A percentile compares a stretch with the other conserved stretches of the same genome.
Evolutionary conservation across 92 coral and sea anemone genomes (phyloP).

Genomic region (Diadumene lineata): DNA sequence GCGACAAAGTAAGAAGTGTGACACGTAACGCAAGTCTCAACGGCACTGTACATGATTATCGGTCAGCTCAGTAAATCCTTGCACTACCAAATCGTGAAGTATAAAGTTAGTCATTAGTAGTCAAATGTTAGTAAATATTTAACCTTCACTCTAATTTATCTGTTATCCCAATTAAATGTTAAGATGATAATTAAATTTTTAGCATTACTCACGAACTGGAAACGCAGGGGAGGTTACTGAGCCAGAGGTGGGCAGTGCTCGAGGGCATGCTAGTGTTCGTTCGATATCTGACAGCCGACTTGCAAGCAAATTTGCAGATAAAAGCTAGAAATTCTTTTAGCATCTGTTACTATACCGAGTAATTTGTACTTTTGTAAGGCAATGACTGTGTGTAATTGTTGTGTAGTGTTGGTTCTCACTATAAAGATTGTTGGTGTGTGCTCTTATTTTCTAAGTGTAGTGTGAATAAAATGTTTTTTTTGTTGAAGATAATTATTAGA

Average conservation of each 20-base stretch:
- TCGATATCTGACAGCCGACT: background rate
- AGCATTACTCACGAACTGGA: constrained; percentile 25
- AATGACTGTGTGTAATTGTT: background rate
- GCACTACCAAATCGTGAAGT: constrained; percentile 3
- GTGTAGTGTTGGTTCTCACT: background rate
- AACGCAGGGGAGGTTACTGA: constrained; percentile 28
- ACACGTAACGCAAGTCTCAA: background rate
- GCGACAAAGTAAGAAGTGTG: background rate
- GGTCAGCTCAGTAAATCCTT: background rate
- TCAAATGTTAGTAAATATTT: background rate
- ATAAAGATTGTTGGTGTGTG: no score
- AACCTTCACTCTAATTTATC: background rate
- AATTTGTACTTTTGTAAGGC: no score
- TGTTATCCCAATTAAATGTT: background rate
- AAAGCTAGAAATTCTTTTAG: no score
- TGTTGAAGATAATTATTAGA: no score
- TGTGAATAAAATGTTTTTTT: background rate
- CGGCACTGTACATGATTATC: background rate
- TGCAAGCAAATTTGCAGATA: no score
- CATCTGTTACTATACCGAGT: no score
- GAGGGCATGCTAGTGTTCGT: background rate
- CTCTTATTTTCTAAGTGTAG: no score
- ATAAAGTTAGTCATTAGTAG: background rate
- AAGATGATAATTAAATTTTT: background rate
- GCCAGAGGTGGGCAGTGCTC: constrained; percentile 36